Evolutionary conservation across 2,888 invertebrate species (phyloP), one percentile per base, ranked within the genome.

Genomic region (Eupithecia subumbrata): DNA sequence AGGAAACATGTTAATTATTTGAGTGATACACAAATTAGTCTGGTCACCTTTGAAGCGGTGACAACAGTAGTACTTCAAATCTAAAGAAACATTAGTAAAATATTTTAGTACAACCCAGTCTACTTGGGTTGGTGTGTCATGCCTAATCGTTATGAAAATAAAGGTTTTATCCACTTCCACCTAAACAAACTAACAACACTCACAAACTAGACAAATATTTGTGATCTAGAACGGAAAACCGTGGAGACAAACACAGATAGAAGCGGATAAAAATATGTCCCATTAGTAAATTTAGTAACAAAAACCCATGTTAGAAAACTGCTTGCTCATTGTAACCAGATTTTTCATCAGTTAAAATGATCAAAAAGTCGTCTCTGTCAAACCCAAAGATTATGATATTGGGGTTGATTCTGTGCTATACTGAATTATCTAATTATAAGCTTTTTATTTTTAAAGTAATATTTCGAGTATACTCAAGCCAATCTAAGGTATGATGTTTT

Each of bases 1-100:
- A 18, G 77, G 69, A 78, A 80, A 79, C 77, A 80, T 80, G 71
- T 77, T 66, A 52, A 64, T 64, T 72, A 71, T 66, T 69, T 72
- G 67, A 60, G 72, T 71, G 71, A 71, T 72, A 56, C 40, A 73
- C 69, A 75, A 79, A 81, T 75, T 84, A 91, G 94, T 95, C 94
- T 95, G 94, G 93, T 90, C 94, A 94, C 94, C 94, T 94, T 91
- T 80, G 84, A 88, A 87, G 86, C 88, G 93, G 93, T 93, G 94
- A 94, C 93, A 86, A 85, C 92, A 93, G 91, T 90, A 89, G 78
- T 80, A 67, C 82, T 85, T 83, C 79, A 82, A 83, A 86, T 86
- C 86, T 84, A 85, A 85, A 82, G 69, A 80, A 77, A 82, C 83
- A 85, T 87, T 83, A 82, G 85, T 87, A 84, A 84, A 86, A 84